phyloP scores from a whole-genome alignment of 2,113 vertebrate species.

The Mustela nigripes region DNA sequence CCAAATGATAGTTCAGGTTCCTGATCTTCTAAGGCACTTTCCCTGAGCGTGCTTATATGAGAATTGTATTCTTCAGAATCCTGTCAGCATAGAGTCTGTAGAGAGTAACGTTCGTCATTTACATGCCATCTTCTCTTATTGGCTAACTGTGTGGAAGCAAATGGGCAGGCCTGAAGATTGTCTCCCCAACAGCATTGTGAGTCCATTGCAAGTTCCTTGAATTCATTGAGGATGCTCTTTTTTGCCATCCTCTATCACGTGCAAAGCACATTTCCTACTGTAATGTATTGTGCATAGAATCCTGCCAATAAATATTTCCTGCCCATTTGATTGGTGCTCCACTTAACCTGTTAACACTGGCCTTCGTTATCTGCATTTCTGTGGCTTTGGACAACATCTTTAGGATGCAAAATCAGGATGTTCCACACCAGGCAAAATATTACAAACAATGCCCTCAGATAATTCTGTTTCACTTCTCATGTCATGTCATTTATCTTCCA shows the following conservation, averaged over 20 bases:
- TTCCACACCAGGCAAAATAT: not conserved
- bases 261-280: not conserved
- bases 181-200: not conserved
- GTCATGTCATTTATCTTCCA: constrained; percentile 27
- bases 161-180: not conserved
- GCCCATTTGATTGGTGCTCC: not conserved
- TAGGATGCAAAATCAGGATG: not conserved
- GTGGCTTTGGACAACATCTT: not conserved
- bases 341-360: not conserved
- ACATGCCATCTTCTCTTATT: not conserved
- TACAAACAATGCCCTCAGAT: not conserved
- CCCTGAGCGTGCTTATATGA: constrained; percentile 2
- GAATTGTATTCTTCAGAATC: constrained; percentile 47
- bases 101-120: constrained; percentile 18
- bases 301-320: constrained; percentile 22
- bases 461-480: constrained; percentile 13
- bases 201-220: constrained; percentile 16
- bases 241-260: not conserved
- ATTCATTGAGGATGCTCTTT: constrained; percentile 30
- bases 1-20: not conserved
- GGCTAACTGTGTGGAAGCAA: not conserved
- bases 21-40: not conserved
- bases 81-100: not conserved
- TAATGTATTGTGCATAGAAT: not conserved
- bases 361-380: constrained; percentile 20